phyloP scores from a whole-genome alignment of 2,797 vertebrate species.

The Notolabrus celidotus region DNA sequence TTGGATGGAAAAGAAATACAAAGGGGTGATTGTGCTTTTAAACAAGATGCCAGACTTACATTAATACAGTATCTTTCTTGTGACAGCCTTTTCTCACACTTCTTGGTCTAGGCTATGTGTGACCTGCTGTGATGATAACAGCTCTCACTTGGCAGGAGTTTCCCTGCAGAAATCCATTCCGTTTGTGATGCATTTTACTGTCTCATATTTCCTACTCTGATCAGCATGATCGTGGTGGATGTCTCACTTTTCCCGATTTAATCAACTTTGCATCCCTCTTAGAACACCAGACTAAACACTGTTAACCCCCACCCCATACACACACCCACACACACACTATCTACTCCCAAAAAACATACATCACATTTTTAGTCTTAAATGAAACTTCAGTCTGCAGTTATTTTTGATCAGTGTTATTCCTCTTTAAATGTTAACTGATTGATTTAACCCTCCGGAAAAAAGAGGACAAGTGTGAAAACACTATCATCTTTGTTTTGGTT shows the following conservation, averaged over 20 bases:
- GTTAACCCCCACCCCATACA: background rate
- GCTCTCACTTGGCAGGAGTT: conserved; percentile 45
- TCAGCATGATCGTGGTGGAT: conserved; percentile 26
- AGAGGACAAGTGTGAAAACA: conserved; percentile 46
- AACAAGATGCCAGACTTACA: background rate
- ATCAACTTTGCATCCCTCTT: conserved; percentile 29
- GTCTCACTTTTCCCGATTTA: conserved; percentile 38
- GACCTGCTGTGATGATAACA: conserved; percentile 46
- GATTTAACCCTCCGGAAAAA: background rate
- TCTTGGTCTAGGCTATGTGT: conserved; percentile 14
- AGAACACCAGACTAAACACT: background rate
- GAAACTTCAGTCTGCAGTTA: too few species aligned
- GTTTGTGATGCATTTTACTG: conserved; percentile 34
- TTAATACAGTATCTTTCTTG: background rate
- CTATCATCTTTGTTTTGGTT: conserved; percentile 38
- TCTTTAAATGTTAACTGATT: background rate
- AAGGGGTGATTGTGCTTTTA: background rate
- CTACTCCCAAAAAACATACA: background rate
- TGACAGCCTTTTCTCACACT: conserved; percentile 10
- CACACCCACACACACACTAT: background rate
- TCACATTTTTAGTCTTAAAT: background rate
- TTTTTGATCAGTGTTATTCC: background rate
- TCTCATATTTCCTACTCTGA: conserved; percentile 43
- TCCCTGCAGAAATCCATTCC: conserved; percentile 35
- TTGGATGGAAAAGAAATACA: background rate